Evolutionary conservation across 2,797 vertebrate species (phyloP), one percentile per base, ranked within the genome.

Genomic region (Poecilia velifera): DNA sequence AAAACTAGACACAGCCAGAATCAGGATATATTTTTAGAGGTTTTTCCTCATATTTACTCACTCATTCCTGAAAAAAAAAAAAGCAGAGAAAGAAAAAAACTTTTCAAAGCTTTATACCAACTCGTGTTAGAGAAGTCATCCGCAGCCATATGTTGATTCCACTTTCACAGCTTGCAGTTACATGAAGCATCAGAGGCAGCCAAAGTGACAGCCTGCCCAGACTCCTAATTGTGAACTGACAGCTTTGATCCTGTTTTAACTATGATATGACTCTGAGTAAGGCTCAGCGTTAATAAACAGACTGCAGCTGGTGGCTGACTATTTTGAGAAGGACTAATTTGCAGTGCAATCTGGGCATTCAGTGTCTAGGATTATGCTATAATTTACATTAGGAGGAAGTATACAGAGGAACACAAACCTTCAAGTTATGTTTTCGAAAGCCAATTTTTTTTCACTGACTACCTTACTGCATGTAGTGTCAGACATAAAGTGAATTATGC

Each of bases 221-320:
- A 74, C 49, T 72, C 46, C 39, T 80, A 77, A 73, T 34, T 81
- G 43, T 74, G 20, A 47, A 12, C 41, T 12, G 71, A 59, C n/a
- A 34, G 34, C 47, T 3, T 49, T 78, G 72, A 55, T 74, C 36
- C 34, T 59, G 22, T 2, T 77, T 83, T 70, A 51, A 78, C 34
- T 31, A 71, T 62, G 5, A 70, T 39, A 64, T 22, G 66, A 77
- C 47, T 51, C 34, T 22, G 64, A 71, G 25, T 76, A 4, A 70
- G 43, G n/a, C 43, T 76, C 7, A 28, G 28, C 75, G 75, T 57
- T 73, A 45, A 78, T 72, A 72, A 77, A 81, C 45, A 77, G n/a
- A 20, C 51, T 28, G 36, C 72, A 82, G 77, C 73, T 49, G 31
- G 22, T 80, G 12, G 36, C 45, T 77, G 41, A 77, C 20, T 46